Evolutionary conservation across 2,113 vertebrate species (phyloP).

Genomic region (Isurus oxyrinchus): DNA sequence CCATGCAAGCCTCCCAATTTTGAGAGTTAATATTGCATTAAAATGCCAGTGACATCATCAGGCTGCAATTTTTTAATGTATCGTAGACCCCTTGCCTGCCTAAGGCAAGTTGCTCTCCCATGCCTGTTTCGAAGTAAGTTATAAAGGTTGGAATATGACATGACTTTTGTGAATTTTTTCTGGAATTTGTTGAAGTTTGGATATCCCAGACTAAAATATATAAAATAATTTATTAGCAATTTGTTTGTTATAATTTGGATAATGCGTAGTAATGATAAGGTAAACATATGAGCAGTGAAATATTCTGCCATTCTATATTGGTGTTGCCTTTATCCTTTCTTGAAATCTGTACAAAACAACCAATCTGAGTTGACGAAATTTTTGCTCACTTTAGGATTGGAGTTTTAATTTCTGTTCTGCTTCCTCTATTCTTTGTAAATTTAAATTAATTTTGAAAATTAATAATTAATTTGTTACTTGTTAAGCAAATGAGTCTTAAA

Average conservation of each 20-base stretch:
- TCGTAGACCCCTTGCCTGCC: background rate
- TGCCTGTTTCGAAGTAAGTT: background rate
- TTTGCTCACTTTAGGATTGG: background rate
- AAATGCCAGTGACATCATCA: background rate
- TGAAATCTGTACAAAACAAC: background rate
- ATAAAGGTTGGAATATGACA: background rate
- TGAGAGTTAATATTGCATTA: background rate
- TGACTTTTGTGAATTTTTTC: background rate
- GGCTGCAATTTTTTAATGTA: too few relatives aligned
- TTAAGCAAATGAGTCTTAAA: background rate
- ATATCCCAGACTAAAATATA: background rate
- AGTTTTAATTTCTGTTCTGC: background rate
- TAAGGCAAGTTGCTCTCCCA: background rate
- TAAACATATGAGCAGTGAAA: background rate
- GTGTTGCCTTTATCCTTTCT: background rate
- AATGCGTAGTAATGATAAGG: background rate
- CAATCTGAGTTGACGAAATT: background rate
- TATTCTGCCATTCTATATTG: background rate
- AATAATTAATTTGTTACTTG: background rate
- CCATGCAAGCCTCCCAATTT: background rate
- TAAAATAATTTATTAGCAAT: background rate
- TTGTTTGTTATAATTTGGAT: background rate
- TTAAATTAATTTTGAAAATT: background rate
- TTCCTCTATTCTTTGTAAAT: background rate
- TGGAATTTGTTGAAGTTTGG: background rate